Conservation (phyloP, 1,140 invertebrate species). For the Carcinoscorpius rotundicauda region DNA sequence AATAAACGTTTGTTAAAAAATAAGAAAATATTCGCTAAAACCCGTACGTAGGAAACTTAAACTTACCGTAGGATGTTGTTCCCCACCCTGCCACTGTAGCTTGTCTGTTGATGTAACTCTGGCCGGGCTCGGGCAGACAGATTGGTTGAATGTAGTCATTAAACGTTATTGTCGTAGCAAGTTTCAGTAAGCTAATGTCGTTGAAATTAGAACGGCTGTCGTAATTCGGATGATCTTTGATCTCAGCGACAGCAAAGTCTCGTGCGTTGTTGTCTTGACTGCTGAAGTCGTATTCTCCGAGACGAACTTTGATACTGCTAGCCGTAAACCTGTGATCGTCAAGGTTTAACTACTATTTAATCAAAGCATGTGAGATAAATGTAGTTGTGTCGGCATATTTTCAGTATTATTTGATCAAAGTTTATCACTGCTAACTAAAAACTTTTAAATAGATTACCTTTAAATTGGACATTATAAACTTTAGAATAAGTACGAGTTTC, state of each 20-base stretch:
- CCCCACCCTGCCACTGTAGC: slow-evolving; percentile 47
- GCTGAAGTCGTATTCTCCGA: slow-evolving; percentile 16
- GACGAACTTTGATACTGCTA: slow-evolving; percentile 5
- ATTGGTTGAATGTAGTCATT: slow-evolving; percentile 25
- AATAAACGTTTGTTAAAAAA: no score
- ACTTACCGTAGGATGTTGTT: slow-evolving; percentile 7
- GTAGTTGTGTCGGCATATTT: no score
- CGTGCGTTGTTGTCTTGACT: slow-evolving; percentile 5
- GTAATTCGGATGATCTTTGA: slow-evolving; percentile 21
- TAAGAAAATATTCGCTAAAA: no score
- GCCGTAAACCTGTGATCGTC: no score
- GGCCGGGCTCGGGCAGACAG: slow-evolving; percentile 24
- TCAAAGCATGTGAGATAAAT: no score
- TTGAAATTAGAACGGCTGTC: slow-evolving; percentile 26
- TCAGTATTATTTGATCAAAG: no score
- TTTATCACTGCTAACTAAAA: no score
- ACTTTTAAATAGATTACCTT: no score
- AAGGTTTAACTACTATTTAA: no score
- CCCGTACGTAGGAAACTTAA: no score
- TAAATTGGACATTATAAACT: no score
- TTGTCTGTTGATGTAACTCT: slow-evolving; percentile 10
- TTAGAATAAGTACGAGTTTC: no score
- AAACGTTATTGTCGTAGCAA: slow-evolving; percentile 24
- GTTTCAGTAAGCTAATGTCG: slow-evolving; percentile 29
- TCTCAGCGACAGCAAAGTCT: slow-evolving; percentile 8